Evolutionary conservation across 2,797 vertebrate species (phyloP).

Genomic region (Agapornis canus): DNA sequence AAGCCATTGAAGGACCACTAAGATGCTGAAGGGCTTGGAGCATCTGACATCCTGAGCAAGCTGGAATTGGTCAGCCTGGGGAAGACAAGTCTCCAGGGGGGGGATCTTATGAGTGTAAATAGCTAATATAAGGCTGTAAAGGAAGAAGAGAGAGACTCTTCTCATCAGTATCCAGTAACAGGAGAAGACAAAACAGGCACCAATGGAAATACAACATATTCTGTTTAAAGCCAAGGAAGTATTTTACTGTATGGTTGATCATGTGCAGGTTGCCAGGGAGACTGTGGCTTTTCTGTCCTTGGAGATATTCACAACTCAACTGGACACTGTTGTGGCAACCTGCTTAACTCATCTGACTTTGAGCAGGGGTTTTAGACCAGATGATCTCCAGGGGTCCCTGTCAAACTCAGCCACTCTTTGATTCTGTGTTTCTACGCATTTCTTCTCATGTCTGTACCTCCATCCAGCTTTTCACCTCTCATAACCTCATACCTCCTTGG

Average conservation of each 20-base stretch:
- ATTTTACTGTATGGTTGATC: not conserved
- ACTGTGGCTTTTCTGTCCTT: not conserved
- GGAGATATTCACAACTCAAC: not conserved
- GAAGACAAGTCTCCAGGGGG: not conserved
- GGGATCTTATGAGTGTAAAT: not conserved
- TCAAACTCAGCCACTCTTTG: not conserved
- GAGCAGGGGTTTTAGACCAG: not conserved
- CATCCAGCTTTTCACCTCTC: not conserved
- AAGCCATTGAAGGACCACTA: not conserved
- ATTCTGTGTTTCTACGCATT: not conserved
- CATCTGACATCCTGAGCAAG: not conserved
- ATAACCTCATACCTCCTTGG: not conserved
- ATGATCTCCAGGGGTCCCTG: not conserved
- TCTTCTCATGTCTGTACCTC: not conserved
- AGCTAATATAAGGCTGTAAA: not conserved
- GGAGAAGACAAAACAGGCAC: not conserved
- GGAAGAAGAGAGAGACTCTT: not conserved
- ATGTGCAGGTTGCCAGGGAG: not conserved
- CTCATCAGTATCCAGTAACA: not conserved
- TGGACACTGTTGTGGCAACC: rapidly evolving
- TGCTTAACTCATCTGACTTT: not conserved
- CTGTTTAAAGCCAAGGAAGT: not conserved
- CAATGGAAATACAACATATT: not conserved
- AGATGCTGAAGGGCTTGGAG: not conserved
- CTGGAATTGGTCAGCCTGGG: not conserved